phyloP scores from a whole-genome alignment of 2,797 vertebrate species.

The Darevskia nairensis region DNA sequence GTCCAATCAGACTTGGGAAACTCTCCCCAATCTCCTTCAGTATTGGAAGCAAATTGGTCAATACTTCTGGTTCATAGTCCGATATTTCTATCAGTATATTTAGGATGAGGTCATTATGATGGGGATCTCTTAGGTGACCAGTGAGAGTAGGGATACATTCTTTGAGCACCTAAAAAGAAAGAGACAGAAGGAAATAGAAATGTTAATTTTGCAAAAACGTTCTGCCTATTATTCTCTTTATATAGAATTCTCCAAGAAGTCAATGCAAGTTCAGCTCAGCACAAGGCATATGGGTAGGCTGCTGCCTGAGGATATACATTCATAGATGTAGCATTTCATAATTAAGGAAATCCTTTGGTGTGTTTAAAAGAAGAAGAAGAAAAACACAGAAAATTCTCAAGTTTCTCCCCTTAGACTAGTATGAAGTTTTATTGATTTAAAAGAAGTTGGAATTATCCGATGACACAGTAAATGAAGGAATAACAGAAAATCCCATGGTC shows the following conservation, averaged over 20 bases:
- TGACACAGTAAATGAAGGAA: slow-evolving; percentile 31
- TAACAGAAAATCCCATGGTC: slow-evolving; percentile 10
- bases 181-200: slow-evolving; percentile 6
- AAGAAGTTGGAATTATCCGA: neutral
- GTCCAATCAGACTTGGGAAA: slow-evolving; percentile 84
- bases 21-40: slow-evolving; percentile 84
- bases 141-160: slow-evolving; percentile 86
- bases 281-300: slow-evolving; percentile 51
- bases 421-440: slow-evolving; percentile 46
- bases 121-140: slow-evolving; percentile 80
- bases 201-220: neutral
- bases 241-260: slow-evolving; percentile 37
- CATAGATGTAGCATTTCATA: slow-evolving; percentile 31
- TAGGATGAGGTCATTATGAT: slow-evolving; percentile 83
- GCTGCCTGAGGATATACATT: slow-evolving; percentile 59
- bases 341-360: slow-evolving; percentile 43
- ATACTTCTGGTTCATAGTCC: slow-evolving; percentile 84
- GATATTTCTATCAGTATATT: slow-evolving; percentile 86
- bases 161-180: slow-evolving; percentile 82
- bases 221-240: slow-evolving; percentile 43
- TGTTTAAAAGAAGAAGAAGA: neutral
- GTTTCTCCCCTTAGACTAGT: slow-evolving; percentile 46
- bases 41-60: slow-evolving; percentile 82
- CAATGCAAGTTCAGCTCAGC: slow-evolving; percentile 57
- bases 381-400: neutral